Base-by-base conservation (phyloP, 2,888 invertebrate species). In the Metacarcinus magister region DNA sequence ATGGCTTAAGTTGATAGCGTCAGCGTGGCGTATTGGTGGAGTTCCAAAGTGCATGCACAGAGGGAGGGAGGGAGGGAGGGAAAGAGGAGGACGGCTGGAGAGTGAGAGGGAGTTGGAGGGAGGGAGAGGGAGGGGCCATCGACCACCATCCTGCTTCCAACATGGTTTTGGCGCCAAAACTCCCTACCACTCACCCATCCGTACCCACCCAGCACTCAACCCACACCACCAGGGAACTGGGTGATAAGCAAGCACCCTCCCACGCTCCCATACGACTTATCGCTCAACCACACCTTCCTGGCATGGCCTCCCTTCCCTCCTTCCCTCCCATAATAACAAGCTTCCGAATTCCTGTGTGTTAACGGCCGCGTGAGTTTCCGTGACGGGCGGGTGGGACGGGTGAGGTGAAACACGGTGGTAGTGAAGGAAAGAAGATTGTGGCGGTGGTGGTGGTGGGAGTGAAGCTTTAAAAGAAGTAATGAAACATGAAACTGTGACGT, bases 281-380 rank as follows among this genome's bases (percentile, higher is more conserved):
- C 82, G 2, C 82, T 13, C 82, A 82, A 28, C 82, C 82, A 82
- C 82, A 82, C 82, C 82, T 32, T 32, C 82, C 28, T 32, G 13
- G 32, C 82, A 75, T 75, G 23, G 32, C 82, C 13, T 23, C 82
- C 8, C 82, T 5, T 23, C 67, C 13, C 67, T 5, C 67, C 67
- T 16, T 23, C 82, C 13, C 28, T 82, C 82, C 82, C 32, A 32
- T 82, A 82, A 82, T 82, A 82, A 8, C 32, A 82, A 32, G 82
- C 82, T 82, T 82, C 82, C 82, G 93, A 93, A 93, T 75, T 93
- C 67, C 93, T 93, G 93, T 92, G 92, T 93, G 28, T 19, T 93
- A 93, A 93, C 93, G 93, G 93, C 93, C 43, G 48, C 67, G 60
- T 43, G 48, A 28, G 48, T 93, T 60, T 67, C 92, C 32, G 93